phyloP scores from a whole-genome alignment of 2,797 vertebrate species.

The Rachycentron canadum region DNA sequence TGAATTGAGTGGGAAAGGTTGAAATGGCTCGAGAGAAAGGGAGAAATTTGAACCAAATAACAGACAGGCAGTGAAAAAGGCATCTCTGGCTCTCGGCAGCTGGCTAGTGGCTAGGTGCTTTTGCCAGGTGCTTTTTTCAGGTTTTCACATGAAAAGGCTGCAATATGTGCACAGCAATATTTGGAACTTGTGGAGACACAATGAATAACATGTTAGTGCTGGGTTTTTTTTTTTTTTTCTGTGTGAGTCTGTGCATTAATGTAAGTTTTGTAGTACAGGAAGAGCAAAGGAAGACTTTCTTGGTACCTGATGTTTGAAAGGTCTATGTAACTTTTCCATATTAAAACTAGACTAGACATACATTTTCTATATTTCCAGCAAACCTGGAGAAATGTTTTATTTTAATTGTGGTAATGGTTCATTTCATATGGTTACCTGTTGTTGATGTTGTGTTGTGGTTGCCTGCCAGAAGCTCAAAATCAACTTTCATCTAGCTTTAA shows the following conservation, averaged over 20 bases:
- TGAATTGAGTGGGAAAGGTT: conserved; percentile 24
- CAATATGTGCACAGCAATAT: neutral
- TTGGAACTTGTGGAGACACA: neutral
- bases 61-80: conserved; percentile 1
- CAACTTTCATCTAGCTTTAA: too few species aligned
- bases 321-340: too few species aligned
- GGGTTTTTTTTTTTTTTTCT: neutral
- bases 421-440: too few species aligned
- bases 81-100: neutral
- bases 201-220: conserved; percentile 1
- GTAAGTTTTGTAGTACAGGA: neutral
- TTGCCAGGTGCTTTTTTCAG: conserved; percentile 13
- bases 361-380: too few species aligned
- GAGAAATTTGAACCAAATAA: neutral
- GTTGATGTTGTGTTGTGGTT: too few species aligned
- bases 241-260: neutral
- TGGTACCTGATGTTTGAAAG: too few species aligned
- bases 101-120: neutral
- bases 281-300: neutral
- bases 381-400: too few species aligned
- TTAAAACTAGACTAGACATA: too few species aligned
- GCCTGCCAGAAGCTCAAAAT: too few species aligned
- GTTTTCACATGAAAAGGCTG: conserved; percentile 14
- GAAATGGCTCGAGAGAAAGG: conserved; percentile 11
- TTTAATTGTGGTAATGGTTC: too few species aligned